These are phyloP conservation scores for Stegophylla sp. DNA, from an alignment of 2,888 invertebrate genomes.

Conservation along the genomic window DNA sequence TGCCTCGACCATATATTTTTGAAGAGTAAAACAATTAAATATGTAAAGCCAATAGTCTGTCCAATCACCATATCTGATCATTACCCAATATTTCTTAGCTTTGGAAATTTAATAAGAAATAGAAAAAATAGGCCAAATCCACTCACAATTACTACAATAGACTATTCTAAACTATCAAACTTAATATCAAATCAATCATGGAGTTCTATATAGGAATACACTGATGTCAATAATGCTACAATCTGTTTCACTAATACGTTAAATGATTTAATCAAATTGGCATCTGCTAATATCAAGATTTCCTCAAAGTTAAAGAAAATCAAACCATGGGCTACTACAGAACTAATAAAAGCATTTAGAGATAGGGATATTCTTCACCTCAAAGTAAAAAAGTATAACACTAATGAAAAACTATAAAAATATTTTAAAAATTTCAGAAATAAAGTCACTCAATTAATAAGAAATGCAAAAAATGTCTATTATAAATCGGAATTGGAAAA, in stretches of 20 bases:
- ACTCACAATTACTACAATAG: slow-evolving; percentile 1
- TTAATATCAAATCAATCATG: slow-evolving; percentile 1
- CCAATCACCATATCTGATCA: slow-evolving; percentile 5
- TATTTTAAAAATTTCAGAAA: slow-evolving; percentile 6
- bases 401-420: slow-evolving; percentile 12
- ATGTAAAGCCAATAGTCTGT: neutral
- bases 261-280: neutral
- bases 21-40: slow-evolving; percentile 17
- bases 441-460: slow-evolving; percentile 10
- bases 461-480: neutral
- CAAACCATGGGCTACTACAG: neutral
- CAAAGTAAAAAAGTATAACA: neutral
- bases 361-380: neutral
- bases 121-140: slow-evolving; percentile 1
- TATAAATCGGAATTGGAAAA: neutral
- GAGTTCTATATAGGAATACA: neutral
- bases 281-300: neutral
- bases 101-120: slow-evolving; percentile 3
- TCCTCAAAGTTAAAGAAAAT: neutral
- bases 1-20: slow-evolving; percentile 20
- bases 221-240: neutral
- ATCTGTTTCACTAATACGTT: neutral
- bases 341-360: slow-evolving; percentile 15
- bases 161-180: neutral
- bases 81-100: slow-evolving; percentile 11